These are phyloP conservation scores for Pocillopora meandrina DNA, from an alignment of 92 coral and sea anemone species.

Conservation along the genomic window DNA sequence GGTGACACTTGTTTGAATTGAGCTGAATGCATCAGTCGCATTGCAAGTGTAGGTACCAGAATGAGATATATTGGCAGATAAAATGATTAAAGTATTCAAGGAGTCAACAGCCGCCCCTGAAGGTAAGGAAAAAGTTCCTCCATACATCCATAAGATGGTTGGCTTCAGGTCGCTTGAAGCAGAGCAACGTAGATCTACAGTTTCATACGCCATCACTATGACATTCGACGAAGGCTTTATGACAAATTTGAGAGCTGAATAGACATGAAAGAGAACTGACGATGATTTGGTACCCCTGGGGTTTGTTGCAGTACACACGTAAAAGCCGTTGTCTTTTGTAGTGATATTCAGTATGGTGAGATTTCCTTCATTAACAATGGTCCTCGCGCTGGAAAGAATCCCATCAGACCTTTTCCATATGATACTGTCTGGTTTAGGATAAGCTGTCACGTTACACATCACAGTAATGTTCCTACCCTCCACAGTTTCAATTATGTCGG, in stretches of 20 bases:
- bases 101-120: background rate
- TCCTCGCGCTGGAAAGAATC: background rate
- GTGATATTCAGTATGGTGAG: conserved; percentile 10
- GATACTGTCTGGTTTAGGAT: background rate
- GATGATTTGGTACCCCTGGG: background rate
- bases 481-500: background rate
- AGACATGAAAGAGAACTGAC: background rate
- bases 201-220: background rate
- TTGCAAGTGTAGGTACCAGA: conserved; percentile 1
- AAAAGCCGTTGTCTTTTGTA: conserved; percentile 27
- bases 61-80: background rate
- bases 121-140: background rate
- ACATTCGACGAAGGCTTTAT: background rate
- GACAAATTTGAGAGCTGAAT: background rate
- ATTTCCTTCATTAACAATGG: background rate
- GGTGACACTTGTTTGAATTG: background rate
- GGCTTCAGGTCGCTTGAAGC: conserved; percentile 7
- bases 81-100: background rate
- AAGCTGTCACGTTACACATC: conserved; percentile 9
- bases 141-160: conserved; percentile 3
- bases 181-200: background rate
- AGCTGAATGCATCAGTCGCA: background rate
- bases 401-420: conserved; percentile 12
- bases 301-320: conserved; percentile 44
- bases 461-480: background rate